Evolutionary conservation across 2,888 invertebrate genomes (phyloP).

Genomic region (Hypomecis punctinalis): DNA sequence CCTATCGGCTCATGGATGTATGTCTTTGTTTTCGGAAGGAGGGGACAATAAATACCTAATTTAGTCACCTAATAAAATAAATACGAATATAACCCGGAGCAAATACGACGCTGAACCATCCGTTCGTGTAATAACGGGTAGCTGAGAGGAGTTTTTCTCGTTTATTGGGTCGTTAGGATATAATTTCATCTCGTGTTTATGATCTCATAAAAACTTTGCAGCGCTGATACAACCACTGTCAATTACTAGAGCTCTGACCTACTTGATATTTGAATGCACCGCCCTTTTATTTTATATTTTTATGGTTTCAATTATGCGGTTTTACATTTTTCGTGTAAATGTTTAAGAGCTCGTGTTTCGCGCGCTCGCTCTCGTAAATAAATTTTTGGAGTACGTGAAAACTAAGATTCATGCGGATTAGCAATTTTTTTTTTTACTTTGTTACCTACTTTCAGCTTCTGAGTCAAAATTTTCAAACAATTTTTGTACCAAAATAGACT

Average conservation of each 20-base stretch:
- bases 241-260: conserved; percentile 60
- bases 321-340: conserved; percentile 10
- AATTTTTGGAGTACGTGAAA: too few species aligned
- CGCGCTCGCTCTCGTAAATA: too few species aligned
- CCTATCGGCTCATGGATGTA: conserved; percentile 14
- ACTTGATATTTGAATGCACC: conserved; percentile 45
- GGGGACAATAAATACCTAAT: conserved; percentile 46
- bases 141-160: conserved; percentile 76
- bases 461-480: too few species aligned
- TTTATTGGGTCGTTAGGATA: conserved; percentile 82
- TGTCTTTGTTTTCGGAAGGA: conserved; percentile 37
- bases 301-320: conserved; percentile 16
- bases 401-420: too few species aligned
- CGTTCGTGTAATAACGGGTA: conserved; percentile 73
- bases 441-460: too few species aligned
- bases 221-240: conserved; percentile 77
- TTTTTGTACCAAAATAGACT: too few species aligned
- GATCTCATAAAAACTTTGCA: conserved; percentile 79
- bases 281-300: conserved; percentile 22
- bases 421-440: too few species aligned
- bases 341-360: neutral
- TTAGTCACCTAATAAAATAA: conserved; percentile 58
- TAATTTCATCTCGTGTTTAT: conserved; percentile 84
- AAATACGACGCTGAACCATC: conserved; percentile 66
- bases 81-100: conserved; percentile 56